Base-by-base conservation (phyloP, 2,888 invertebrate species). In the Gandaritis pyraliata region DNA sequence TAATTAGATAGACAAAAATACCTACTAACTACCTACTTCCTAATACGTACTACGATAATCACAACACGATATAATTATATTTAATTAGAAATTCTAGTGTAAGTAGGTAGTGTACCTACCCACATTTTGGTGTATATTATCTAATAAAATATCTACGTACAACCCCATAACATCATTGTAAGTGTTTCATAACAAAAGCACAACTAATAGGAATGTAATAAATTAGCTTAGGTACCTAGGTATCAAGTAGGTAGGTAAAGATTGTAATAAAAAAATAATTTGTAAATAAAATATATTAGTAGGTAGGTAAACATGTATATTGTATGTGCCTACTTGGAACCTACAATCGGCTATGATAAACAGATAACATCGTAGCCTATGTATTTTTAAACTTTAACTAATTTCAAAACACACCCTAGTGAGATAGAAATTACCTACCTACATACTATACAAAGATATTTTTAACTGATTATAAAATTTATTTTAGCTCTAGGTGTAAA, bases 401-500 rank as follows among this genome's bases (percentile, higher is more conserved):
- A 51, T 38, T 39, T 38, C 30, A 30, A 52, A 58, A 47, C 45
- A 49, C 12, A 41, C 39, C 12, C 36, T 56, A 59, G 43, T 64
- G 43, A 59, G 39, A 56, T 64, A 59, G 46, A 63, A 47, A 51
- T 57, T 52, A 61, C 33, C 33, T 41, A 50, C 12, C 33, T 41
- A 50, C 12, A 33, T 33, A 8, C 23, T 57, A 51, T 45, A 62
- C 18, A 63, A 51, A 46, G 18, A 45, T 52, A 59, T 49, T 60
- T 59, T 58, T 61, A 65, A 64, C 54, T 54, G 53, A 58, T 47
- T 43, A 58, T 55, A 29, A 53, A 56, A 45, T 56, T 45, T 56
- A 58, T 70, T 73, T 75, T 77, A 76, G 75, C 72, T 75, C 69
- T 77, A 80, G 76, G 70, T 72, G 69, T 77, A 77, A 76, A 69